Base-by-base conservation (phyloP, 2,113 vertebrate genomes). In the Gorsachius goisagi region DNA sequence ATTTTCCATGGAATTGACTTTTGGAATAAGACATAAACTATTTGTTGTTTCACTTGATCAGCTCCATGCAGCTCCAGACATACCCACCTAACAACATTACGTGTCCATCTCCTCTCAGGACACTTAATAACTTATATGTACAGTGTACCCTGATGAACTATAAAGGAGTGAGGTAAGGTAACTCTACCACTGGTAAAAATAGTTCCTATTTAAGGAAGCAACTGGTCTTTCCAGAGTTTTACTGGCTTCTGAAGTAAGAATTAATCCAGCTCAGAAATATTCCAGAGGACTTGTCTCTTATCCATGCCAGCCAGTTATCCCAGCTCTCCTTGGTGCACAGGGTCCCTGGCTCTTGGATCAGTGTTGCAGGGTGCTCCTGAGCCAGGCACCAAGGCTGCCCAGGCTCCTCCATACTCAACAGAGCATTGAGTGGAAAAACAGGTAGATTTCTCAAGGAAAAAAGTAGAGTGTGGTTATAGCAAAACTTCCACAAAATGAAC, bases 321-420 rank as follows among this genome's bases (percentile, higher is more conserved):
- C 71, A 89, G 7, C 17, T 20, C 22, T 82, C 15, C 39, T 21
- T 23, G 47, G 17, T 55, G n/a, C 15, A 6, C 0, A 0, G 20
- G 4, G 7, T 39, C 21, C 18, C 55, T 78, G 60, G 15, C 62
- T 79, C 86, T 79, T 50, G 23, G 30, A 32, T 74, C 45, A n/a
- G n/a, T 21, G 37, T 18, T 21, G 6, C 32, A 35, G 64, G 12
- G 2, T 19, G 26, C 1, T 33, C 56, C 83, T 32, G 21, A 39
- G 18, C 24, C 49, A 75, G 62, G 24, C 23, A 50, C 6, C 24
- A 35, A 30, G 14, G 52, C 7, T 80, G 18, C 22, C 45, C 18
- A 55, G 15, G 15, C 13, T 32, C 18, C 11, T 80, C 52, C 39
- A 56, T 8, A 11, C 21, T 41, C n/a, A 55, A 15, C 7, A 69